Conservation (phyloP, 2,888 invertebrate genomes). For the Entomobrya proxima region DNA sequence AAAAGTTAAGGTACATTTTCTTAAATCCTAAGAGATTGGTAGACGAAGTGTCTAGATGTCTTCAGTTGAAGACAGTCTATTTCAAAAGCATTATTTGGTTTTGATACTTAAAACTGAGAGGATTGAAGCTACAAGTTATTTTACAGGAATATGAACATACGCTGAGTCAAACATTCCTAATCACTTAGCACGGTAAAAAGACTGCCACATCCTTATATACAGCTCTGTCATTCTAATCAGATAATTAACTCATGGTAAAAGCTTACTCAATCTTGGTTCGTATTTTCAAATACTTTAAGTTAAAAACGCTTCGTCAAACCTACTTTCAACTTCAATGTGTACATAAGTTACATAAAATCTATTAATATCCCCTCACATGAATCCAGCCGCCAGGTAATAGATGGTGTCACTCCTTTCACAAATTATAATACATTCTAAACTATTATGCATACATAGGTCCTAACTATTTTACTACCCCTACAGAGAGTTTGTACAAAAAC, state of each 20-base stretch:
- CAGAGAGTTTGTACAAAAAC: slow-evolving; percentile 40
- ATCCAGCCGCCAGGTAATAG: too few species aligned
- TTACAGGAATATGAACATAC: neutral
- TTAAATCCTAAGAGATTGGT: slow-evolving; percentile 22
- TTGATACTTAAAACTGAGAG: neutral
- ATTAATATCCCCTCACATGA: too few species aligned
- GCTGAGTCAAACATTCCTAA: neutral
- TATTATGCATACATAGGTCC: neutral
- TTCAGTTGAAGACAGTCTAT: neutral
- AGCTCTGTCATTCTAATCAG: neutral
- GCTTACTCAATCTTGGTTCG: neutral
- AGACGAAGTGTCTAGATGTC: neutral
- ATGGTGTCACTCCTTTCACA: neutral
- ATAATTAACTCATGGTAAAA: neutral
- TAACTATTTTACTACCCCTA: slow-evolving; percentile 35
- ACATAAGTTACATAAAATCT: too few species aligned
- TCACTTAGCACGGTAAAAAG: neutral
- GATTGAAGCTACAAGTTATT: neutral
- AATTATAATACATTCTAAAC: neutral
- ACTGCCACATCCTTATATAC: neutral
- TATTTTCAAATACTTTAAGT: neutral
- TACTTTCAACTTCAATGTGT: too few species aligned
- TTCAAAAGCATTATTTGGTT: neutral
- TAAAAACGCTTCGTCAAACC: neutral
- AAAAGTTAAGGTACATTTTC: slow-evolving; percentile 43